Base-by-base conservation (phyloP, 2,113 vertebrate species). In the Ginglymostoma cirratum region DNA sequence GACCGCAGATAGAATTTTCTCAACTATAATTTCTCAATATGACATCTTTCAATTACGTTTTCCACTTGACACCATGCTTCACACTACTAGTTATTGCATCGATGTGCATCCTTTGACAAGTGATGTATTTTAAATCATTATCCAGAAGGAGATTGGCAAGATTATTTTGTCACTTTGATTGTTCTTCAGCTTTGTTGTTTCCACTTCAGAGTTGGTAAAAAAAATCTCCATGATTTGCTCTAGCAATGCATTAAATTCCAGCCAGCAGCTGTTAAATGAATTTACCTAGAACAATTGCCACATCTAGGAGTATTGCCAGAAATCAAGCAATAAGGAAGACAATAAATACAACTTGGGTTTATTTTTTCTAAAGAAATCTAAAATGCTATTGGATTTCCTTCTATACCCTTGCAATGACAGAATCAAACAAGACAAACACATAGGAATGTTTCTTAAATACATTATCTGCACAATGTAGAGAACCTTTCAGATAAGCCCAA, bases 31-130 rank as follows among this genome's bases (percentile, higher is more conserved):
- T 97, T 97, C 97, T 97, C 97, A 97, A 96, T 0, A 96, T 97
- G 96, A 96, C 97, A 97, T 97, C 97, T 97, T 97, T 97, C 97
- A 97, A 97, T 97, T 97, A 97, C 97, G 97, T 96, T 96, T 96
- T 96, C 96, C 94, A 96, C 96, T 94, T 97, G 97, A 97, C 97
- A 96, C 96, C 80, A 12, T 96, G 96, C 38, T 97, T 96, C 96
- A 96, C 96, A 96, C 96, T 93, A 96, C 96, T 0, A 0, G 96
- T 83, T 38, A 97, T 97, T 96, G 96, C 97, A 92, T 90, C 96
- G 86, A 93, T 96, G 96, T 94, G 97, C 96, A 96, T 94, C 96
- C 96, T 96, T 0, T 55, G 95, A 48, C 96, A 2, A 76, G 14
- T 96, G 97, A 97, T 96, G 97, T 72, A 97, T 96, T 97, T 96